Conservation (phyloP, 2,797 vertebrate species). For the Basileuterus tristriatus region DNA sequence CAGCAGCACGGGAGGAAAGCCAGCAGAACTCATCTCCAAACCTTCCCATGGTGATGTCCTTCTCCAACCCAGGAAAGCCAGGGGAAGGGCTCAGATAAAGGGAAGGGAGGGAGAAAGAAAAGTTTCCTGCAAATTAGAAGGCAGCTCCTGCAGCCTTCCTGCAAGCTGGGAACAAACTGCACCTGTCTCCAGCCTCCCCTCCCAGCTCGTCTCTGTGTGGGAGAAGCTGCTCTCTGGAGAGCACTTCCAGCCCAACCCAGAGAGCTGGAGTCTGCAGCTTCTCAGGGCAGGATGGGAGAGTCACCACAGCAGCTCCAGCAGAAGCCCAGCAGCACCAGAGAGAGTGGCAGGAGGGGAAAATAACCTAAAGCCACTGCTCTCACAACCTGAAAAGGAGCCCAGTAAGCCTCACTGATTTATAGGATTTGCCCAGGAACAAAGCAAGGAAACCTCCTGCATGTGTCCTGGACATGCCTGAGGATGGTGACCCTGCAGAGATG, state of each 20-base stretch:
- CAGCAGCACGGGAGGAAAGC: fast-evolving
- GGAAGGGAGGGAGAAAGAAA: background rate
- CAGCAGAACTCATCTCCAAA: background rate
- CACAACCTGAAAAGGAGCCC: background rate
- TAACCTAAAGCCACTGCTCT: background rate
- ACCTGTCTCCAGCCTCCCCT: background rate
- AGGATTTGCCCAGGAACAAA: background rate
- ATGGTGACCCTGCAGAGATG: background rate
- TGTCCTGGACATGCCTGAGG: background rate
- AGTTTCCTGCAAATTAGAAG: background rate
- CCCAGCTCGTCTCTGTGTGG: fast-evolving
- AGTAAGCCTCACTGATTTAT: background rate
- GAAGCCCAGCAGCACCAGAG: background rate
- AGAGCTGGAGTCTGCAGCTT: background rate
- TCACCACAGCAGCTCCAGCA: background rate
- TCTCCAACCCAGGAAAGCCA: background rate
- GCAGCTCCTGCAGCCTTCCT: background rate
- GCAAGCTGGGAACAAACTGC: background rate
- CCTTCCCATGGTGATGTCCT: background rate
- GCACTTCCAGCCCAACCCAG: background rate
- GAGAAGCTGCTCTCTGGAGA: background rate
- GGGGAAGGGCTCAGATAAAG: background rate
- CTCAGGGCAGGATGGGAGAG: background rate
- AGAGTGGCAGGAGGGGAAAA: background rate
- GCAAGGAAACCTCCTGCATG: background rate